Conservation (phyloP, 2,888 invertebrate species). For the Volucella bombylans region DNA sequence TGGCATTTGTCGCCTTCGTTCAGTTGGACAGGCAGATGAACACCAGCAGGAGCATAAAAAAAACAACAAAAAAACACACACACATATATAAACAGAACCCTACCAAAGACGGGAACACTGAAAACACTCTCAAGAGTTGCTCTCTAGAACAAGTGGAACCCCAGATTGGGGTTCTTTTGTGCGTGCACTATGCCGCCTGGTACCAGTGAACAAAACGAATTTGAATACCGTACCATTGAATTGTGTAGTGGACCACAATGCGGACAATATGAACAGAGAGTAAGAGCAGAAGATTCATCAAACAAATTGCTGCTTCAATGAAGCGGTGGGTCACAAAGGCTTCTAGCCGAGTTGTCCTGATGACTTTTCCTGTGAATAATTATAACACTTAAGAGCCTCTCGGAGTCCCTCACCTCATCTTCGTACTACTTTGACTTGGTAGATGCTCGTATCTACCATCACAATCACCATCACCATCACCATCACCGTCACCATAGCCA, state of each 20-base stretch:
- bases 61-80: constrained; percentile 20
- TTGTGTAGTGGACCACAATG: constrained; percentile 53
- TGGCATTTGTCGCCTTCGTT: constrained; percentile 70
- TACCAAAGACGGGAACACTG: constrained; percentile 33
- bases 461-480: not conserved
- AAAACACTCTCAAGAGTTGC: constrained; percentile 62
- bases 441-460: constrained; percentile 43
- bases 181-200: constrained; percentile 70
- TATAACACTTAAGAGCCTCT: constrained; percentile 71
- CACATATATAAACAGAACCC: not conserved
- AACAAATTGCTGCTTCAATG: constrained; percentile 70
- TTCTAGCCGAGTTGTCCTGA: constrained; percentile 58
- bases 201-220: constrained; percentile 63
- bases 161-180: constrained; percentile 70
- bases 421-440: constrained; percentile 31
- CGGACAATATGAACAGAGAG: constrained; percentile 29
- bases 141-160: constrained; percentile 71
- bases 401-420: constrained; percentile 49
- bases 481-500: constrained; percentile 16
- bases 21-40: constrained; percentile 62
- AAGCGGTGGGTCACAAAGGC: constrained; percentile 69
- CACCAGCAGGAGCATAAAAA: constrained; percentile 37
- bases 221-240: constrained; percentile 62
- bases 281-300: constrained; percentile 60
- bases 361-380: constrained; percentile 73